Evolutionary conservation across 1,140 invertebrate species (phyloP), one percentile per base, ranked within the genome.

Genomic region (Drosophila watanabei): DNA sequence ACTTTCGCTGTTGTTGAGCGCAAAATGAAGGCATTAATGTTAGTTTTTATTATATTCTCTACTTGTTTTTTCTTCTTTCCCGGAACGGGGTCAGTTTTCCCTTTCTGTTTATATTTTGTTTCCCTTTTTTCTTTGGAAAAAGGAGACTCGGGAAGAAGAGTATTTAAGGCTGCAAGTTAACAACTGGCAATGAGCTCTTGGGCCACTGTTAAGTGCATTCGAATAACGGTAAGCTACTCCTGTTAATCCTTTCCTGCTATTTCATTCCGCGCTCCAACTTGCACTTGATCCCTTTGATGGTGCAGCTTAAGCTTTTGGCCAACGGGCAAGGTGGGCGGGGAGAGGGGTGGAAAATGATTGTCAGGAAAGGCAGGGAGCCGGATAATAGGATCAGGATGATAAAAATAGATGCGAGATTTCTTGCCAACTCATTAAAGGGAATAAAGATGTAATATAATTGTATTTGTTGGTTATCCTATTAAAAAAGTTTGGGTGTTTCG

Each of bases 21-120:
- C 43, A 71, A 90, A 80, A 90, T 86, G 72, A 90, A 90, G 86
- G 79, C 79, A 90, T 90, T 90, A 90, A 82, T 86, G 87, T 80
- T 90, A 84, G 82, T 90, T 90, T 73, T 90, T 86, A 82, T 90
- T 79, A 77, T 79, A 54, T 56, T 51, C 62, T 60, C 9, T 13
- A 9, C 20, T 33, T 37, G 1, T 43, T 35, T 37, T 39, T n/a
- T n/a, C 9, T 11, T 14, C 48, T 16, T 32, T 28, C 20, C 32
- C 16, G 49, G 57, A 82, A 70, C 72, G 70, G 59, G 18, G 59
- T 88, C 20, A 10, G n/a, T 51, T 71, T 88, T 81, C 81, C 59
- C 75, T 79, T 69, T 79, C 82, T 54, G 28, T 68, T 49, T 69
- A 20, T 49, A 13, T n/a, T 63, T 13, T 9, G n/a, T 48, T 18